phyloP scores from a whole-genome alignment of 2,113 vertebrate species.

The Gobiocypris rarus region DNA sequence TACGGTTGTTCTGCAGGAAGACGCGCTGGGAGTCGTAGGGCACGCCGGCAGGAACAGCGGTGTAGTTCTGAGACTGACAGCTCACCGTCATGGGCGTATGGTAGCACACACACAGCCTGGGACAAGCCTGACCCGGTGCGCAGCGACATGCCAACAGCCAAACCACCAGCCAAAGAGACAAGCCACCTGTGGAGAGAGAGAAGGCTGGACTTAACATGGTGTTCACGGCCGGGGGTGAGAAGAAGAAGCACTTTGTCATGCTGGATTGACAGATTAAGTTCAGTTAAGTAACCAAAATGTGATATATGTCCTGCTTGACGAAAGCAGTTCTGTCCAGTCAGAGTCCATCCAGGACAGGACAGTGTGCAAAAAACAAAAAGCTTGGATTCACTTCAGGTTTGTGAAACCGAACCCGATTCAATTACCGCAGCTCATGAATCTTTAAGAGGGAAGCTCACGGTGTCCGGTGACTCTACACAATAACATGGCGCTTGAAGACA shows the following conservation, averaged over 20 bases:
- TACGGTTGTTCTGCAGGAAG: slow-evolving; percentile 98
- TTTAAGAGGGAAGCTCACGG: slow-evolving; percentile 62
- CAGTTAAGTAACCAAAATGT: neutral
- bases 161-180: slow-evolving; percentile 81
- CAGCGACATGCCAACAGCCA: slow-evolving; percentile 78
- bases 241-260: neutral
- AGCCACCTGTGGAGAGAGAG: slow-evolving; percentile 70
- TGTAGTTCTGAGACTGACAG: slow-evolving; percentile 97
- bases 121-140: slow-evolving; percentile 82
- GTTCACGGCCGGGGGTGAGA: neutral
- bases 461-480: slow-evolving; percentile 69
- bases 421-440: slow-evolving; percentile 67
- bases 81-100: slow-evolving; percentile 95
- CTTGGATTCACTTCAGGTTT: slow-evolving; percentile 54
- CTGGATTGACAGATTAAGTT: neutral
- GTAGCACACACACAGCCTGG: slow-evolving; percentile 94
- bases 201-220: neutral
- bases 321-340: slow-evolving; percentile 4
- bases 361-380: slow-evolving; percentile 58
- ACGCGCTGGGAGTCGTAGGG: slow-evolving; percentile 90
- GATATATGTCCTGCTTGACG: slow-evolving; percentile 26
- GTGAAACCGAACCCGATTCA: slow-evolving; percentile 65
- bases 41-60: slow-evolving; percentile 85
- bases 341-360: slow-evolving; percentile 29
- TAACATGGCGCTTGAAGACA: slow-evolving; percentile 58